Percentiles rank a stretch among this genome's conserved stretches.
Evolutionary conservation across 2,797 vertebrate genomes (phyloP).

Genomic region (Monodelphis domestica): DNA sequence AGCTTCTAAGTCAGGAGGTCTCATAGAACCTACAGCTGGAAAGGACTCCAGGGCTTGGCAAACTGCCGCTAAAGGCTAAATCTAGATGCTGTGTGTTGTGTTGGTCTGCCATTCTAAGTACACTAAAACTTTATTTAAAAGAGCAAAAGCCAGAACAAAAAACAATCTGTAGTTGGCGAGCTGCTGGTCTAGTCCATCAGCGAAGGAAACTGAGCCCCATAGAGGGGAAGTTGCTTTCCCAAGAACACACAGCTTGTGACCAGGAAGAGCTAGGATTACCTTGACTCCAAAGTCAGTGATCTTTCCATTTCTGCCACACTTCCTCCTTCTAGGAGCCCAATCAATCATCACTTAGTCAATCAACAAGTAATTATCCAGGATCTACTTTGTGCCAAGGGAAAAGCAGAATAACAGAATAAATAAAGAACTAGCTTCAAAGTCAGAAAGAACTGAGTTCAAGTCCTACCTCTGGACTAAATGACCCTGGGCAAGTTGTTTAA

Average conservation of each 20-base stretch:
- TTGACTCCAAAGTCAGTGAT: background rate
- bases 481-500: background rate
- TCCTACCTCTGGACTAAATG: background rate
- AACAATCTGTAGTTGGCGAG: background rate
- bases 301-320: background rate
- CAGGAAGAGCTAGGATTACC: background rate
- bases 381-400: background rate
- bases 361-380: background rate
- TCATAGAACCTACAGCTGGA: background rate
- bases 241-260: background rate
- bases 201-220: constrained; percentile 2
- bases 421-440: background rate
- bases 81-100: background rate
- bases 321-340: background rate
- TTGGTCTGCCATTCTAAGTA: background rate
- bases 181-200: background rate
- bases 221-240: background rate
- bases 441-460: background rate
- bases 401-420: background rate
- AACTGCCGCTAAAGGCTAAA: background rate
- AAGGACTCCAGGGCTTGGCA: background rate
- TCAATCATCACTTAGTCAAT: background rate
- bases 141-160: background rate
- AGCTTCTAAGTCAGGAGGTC: background rate
- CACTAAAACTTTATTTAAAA: constrained; percentile 4